phyloP scores from a whole-genome alignment of 2,113 vertebrate species.

The Misgurnus mizolepis region DNA sequence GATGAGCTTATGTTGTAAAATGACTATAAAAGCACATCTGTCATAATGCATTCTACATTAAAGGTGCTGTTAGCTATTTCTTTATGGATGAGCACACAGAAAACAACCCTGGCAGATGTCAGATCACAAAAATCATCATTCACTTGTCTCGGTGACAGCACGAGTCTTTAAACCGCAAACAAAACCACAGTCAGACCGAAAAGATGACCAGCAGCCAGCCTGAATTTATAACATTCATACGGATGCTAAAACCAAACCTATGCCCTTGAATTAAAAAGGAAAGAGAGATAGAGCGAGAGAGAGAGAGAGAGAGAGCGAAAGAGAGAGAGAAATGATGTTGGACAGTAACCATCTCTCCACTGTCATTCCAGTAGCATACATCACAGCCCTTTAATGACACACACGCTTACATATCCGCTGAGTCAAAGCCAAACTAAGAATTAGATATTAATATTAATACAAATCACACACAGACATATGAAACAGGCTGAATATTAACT shows the following conservation, averaged over 20 bases:
- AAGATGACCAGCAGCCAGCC: neutral
- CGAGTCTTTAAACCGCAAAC: no score
- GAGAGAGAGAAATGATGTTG: conserved; percentile 15
- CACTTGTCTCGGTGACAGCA: no score
- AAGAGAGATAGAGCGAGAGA: neutral
- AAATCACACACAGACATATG: neutral
- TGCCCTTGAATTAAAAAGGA: conserved; percentile 14
- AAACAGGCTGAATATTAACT: no score
- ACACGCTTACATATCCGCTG: neutral
- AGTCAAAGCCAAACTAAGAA: conserved; percentile 10
- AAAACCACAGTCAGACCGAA: no score
- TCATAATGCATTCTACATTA: no score
- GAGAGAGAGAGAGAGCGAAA: neutral
- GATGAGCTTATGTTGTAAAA: no score
- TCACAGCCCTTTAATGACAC: conserved; percentile 28
- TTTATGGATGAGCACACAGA: no score
- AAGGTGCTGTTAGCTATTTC: no score
- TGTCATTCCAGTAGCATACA: conserved; percentile 31
- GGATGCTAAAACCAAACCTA: conserved; percentile 7
- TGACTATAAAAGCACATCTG: no score
- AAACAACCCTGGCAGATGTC: no score
- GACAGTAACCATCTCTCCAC: conserved; percentile 22
- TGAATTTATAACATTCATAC: neutral
- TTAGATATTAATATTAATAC: neutral
- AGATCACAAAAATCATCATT: no score